These are phyloP conservation scores for Tadarida brasiliensis DNA, from an alignment of 2,797 vertebrate species.

Conservation along the genomic window DNA sequence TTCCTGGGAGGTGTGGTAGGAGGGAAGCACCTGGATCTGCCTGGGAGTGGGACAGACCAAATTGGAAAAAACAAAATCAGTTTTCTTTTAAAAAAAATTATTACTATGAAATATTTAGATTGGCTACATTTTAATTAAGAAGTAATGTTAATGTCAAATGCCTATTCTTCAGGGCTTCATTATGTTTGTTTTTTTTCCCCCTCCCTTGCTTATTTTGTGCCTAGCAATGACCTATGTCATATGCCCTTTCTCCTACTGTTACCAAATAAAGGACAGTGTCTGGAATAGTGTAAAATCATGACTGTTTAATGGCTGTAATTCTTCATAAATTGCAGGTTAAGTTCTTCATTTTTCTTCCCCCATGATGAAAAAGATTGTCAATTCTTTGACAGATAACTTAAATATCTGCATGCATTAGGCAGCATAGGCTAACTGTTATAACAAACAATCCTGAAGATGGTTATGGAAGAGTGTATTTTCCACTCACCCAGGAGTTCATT, in stretches of 20 bases:
- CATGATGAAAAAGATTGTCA: not conserved
- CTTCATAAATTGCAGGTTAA: constrained; percentile 4
- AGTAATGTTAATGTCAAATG: not conserved
- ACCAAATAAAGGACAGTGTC: not conserved
- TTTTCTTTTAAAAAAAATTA: not conserved
- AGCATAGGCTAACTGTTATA: not conserved
- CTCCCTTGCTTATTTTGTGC: not conserved
- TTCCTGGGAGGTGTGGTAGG: not conserved
- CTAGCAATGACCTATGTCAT: not conserved
- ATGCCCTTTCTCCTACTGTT: not conserved
- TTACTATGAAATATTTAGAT: not conserved
- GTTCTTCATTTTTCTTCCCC: not conserved
- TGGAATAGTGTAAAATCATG: not conserved
- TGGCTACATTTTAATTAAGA: not conserved
- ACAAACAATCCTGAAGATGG: not conserved
- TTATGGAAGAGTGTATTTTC: not conserved
- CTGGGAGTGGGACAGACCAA: not conserved
- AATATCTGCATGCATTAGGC: not conserved
- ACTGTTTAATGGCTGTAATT: not conserved
- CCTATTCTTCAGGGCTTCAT: not conserved
- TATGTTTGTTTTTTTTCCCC: not conserved
- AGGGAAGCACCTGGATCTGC: not conserved
- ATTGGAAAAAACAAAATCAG: not conserved
- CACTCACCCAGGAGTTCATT: rapidly evolving
- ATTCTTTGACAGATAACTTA: constrained; percentile 7